Base-by-base conservation (phyloP, 1,140 invertebrate genomes). In the Drosophila cardini region DNA sequence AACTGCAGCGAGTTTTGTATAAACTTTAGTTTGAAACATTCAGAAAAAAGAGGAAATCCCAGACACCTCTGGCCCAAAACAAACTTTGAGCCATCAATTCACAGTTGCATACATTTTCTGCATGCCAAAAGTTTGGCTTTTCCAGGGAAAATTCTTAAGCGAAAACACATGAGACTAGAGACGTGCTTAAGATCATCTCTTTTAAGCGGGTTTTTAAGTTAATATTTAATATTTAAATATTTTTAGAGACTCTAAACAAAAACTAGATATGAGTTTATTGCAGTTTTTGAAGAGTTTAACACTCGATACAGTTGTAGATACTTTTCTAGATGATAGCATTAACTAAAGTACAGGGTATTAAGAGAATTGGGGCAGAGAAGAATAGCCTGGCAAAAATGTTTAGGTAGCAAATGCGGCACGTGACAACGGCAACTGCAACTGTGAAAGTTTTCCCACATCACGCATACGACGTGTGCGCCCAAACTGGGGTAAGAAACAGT, bases 81-180 rank as follows among this genome's bases (percentile, higher is more conserved):
- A 85, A 85, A 85, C 57, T 85, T 85, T 77, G 36, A 11, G 74
- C 65, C 78, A 85, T 86, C 77, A 76, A 77, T 81, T 84, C 74
- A 53, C 45, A 42, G 34, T 30, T 50, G 70, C 69, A 48, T 70
- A 87, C 71, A 79, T 79, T 76, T 69, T 55, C 61, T 45, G 36
- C 64, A 76, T 72, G 64, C 56, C 68, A 74, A 79, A 85, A 87
- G 57, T 86, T 87, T 85, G 64, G 60, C 63, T 73, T 55, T 57
- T 50, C 43, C 52, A 46, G 16, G 60, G 13, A 55, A 48, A 34
- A 38, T 30, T 32, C 15, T 60, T 1, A 15, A 18, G 16, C 42
- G 50, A 43, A 57, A 58, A 58, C 30, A 58, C 26, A 46, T 50
- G 56, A 34, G 48, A 77, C 26, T 36, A 42, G 48, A 18, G 13